Percentiles rank a stretch among this genome's conserved stretches.
Conservation (phyloP, 2,888 invertebrate species). For the Apoda limacodes region DNA sequence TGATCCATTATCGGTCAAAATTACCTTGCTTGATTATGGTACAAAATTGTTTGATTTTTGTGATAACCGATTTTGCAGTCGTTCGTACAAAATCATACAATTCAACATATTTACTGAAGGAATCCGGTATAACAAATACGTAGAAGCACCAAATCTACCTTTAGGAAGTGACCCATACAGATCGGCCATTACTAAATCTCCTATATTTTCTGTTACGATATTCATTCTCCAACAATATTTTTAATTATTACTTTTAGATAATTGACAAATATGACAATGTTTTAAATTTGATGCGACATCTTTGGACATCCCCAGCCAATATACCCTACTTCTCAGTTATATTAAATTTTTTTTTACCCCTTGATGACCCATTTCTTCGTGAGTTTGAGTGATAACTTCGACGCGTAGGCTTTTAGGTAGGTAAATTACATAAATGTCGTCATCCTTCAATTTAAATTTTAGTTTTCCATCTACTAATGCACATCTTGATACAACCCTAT, state of each 20-base stretch:
- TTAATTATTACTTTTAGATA: slow-evolving; percentile 11
- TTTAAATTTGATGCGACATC: slow-evolving; percentile 10
- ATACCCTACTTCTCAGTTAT: slow-evolving; percentile 18
- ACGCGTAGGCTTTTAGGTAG: slow-evolving; percentile 6
- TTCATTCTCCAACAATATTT: slow-evolving; percentile 12
- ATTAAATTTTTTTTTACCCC: slow-evolving; percentile 18
- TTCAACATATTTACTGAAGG: too few relatives aligned
- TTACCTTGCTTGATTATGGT: too few relatives aligned
- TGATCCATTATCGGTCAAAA: too few relatives aligned
- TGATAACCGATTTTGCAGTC: too few relatives aligned
- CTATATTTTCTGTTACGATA: slow-evolving; percentile 13
- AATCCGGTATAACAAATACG: too few relatives aligned
- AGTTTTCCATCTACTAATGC: not conserved
- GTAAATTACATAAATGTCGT: slow-evolving; percentile 5
- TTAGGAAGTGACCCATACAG: slow-evolving; percentile 18
- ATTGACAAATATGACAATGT: slow-evolving; percentile 19
- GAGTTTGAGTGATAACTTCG: slow-evolving; percentile 11
- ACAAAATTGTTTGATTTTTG: too few relatives aligned
- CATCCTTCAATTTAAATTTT: not conserved
- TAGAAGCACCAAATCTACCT: slow-evolving; percentile 11
- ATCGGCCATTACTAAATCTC: slow-evolving; percentile 20
- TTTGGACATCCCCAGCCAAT: slow-evolving; percentile 14
- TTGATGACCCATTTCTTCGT: slow-evolving; percentile 21
- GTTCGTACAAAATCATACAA: too few relatives aligned
- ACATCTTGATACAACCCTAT: not conserved